Conservation (phyloP, 2,113 vertebrate species). For the Tamias sibiricus region DNA sequence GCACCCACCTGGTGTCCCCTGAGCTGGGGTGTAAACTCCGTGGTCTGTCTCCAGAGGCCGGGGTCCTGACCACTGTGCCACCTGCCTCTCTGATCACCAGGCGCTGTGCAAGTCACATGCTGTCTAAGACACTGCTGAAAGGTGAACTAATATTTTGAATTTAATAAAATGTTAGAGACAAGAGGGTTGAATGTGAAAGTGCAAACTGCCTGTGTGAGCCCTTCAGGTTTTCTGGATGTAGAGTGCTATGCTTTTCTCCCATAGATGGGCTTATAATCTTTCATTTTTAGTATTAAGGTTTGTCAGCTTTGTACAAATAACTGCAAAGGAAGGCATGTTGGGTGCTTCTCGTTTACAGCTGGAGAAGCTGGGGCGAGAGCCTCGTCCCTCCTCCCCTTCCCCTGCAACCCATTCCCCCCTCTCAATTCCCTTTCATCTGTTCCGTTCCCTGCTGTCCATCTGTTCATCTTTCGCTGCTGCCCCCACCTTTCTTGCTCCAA, state of each 20-base stretch:
- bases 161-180: background rate
- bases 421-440: background rate
- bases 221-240: background rate
- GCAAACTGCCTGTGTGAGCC: background rate
- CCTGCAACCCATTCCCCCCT: background rate
- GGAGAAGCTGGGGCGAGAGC: background rate
- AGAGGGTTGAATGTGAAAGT: background rate
- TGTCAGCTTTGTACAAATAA: background rate
- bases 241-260: background rate
- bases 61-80: rapidly evolving
- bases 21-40: background rate
- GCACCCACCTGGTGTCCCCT: background rate
- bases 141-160: too few relatives aligned
- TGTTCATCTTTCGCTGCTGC: background rate
- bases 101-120: too few relatives aligned
- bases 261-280: background rate
- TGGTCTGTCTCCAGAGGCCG: background rate
- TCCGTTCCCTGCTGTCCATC: background rate
- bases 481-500: background rate
- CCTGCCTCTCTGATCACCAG: rapidly evolving
- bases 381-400: background rate
- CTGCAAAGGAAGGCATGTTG: background rate
- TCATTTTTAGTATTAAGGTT: background rate
- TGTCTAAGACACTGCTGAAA: background rate
- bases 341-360: background rate